These are phyloP conservation scores for Eulemur coronatus DNA, from an alignment of 2,797 vertebrate species.

Conservation along the genomic window DNA sequence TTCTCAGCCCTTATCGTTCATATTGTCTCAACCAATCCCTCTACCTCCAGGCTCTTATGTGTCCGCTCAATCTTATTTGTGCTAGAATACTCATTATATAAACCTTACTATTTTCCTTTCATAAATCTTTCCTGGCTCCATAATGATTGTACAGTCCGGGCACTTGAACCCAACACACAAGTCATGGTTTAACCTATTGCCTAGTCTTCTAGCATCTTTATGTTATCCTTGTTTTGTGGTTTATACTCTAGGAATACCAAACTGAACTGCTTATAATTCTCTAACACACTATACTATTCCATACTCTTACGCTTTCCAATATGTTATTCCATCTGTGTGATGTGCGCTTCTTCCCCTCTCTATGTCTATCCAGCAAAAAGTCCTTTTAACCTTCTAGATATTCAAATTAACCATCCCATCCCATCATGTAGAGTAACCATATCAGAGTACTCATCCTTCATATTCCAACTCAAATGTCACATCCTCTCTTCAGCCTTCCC, in stretches of 20 bases:
- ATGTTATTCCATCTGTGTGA: neutral
- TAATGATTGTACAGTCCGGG: neutral
- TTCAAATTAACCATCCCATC: neutral
- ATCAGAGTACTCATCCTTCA: slow-evolving; percentile 3
- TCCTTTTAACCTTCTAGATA: neutral
- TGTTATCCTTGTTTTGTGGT: neutral
- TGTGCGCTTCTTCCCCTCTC: neutral
- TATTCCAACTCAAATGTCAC: neutral
- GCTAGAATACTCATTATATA: slow-evolving; percentile 15
- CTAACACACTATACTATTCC: neutral
- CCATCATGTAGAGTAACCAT: neutral
- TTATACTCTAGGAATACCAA: neutral
- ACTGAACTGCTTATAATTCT: neutral
- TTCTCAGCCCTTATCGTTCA: neutral
- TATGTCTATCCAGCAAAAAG: neutral
- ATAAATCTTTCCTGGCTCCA: neutral
- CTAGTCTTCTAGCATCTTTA: neutral
- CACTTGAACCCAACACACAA: neutral
- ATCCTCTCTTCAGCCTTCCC: neutral
- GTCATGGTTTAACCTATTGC: neutral
- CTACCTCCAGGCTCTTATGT: neutral
- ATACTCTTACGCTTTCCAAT: neutral
- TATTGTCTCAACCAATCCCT: neutral
- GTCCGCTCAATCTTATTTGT: neutral
- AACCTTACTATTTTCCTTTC: neutral